Conservation (phyloP, 2,888 invertebrate genomes). For the Trypoxylon attenuatum region DNA sequence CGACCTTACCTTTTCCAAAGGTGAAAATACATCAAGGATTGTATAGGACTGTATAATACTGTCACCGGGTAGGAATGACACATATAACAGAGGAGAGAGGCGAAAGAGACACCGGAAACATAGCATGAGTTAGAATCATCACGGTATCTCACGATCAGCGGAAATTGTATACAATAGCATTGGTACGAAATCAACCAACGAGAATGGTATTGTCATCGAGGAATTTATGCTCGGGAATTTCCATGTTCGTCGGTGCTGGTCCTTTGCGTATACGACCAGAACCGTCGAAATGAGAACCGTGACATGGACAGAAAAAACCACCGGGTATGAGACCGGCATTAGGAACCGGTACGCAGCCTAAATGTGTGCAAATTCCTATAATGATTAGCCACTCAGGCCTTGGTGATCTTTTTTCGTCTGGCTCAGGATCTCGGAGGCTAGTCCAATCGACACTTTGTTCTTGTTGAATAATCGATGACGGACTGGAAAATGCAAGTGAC, state of each 20-base stretch:
- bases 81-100: no score
- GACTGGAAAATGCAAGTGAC: constrained; percentile 67
- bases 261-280: constrained; percentile 85
- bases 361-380: constrained; percentile 88
- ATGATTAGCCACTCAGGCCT: constrained; percentile 86
- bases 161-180: background rate
- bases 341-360: constrained; percentile 89
- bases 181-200: constrained; percentile 76
- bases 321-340: constrained; percentile 80
- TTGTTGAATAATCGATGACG: constrained; percentile 80
- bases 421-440: constrained; percentile 82
- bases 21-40: no score
- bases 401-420: constrained; percentile 80
- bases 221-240: constrained; percentile 80
- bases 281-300: constrained; percentile 88
- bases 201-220: constrained; percentile 76
- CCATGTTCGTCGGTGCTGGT: constrained; percentile 84
- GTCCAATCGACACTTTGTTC: constrained; percentile 79
- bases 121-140: no score
- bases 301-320: constrained; percentile 90
- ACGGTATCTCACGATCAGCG: no score
- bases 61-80: no score
- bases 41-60: no score
- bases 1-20: no score
- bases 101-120: no score